Conservation (phyloP, 1,140 invertebrate genomes). For the Drosophila suzukii region DNA sequence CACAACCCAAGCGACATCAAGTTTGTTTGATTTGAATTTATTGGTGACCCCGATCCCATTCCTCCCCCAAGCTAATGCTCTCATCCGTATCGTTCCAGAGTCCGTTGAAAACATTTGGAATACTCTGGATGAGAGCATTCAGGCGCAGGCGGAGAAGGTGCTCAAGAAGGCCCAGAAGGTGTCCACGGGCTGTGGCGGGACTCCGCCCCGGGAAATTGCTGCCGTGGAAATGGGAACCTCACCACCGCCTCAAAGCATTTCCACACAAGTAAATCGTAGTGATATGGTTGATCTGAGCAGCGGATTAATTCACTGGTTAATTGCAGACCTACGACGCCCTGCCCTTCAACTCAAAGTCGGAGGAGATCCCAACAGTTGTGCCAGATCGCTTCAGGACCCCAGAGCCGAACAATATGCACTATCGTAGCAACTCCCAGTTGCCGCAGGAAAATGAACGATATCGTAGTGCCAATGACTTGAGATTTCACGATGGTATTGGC, state of each 20-base stretch:
- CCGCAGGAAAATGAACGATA: conserved; percentile 61
- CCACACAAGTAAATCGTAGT: conserved; percentile 89
- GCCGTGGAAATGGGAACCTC: conserved; percentile 89
- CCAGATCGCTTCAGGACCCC: conserved; percentile 48
- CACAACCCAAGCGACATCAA: conserved; percentile 43
- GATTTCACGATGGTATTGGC: conserved; percentile 24
- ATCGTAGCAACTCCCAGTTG: conserved; percentile 61
- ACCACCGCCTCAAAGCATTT: conserved; percentile 93
- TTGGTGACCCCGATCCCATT: conserved; percentile 11
- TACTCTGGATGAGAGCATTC: conserved; percentile 81
- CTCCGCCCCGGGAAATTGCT: conserved; percentile 85
- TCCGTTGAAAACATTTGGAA: conserved; percentile 84
- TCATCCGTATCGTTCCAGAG: conserved; percentile 67
- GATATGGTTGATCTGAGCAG: neutral
- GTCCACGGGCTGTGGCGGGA: conserved; percentile 87
- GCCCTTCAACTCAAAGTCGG: conserved; percentile 42
- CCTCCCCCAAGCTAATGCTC: conserved; percentile 52
- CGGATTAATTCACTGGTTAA: conserved; percentile 5
- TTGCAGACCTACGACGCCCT: conserved; percentile 84
- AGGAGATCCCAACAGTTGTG: conserved; percentile 9
- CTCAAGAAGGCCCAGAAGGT: conserved; percentile 78
- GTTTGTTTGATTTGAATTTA: conserved; percentile 62
- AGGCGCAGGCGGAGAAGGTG: conserved; percentile 73
- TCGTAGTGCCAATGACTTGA: conserved; percentile 70
- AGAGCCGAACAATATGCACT: conserved; percentile 53